phyloP scores from a whole-genome alignment of 2,888 invertebrate genomes.

The Himalopsyche tibetana region DNA sequence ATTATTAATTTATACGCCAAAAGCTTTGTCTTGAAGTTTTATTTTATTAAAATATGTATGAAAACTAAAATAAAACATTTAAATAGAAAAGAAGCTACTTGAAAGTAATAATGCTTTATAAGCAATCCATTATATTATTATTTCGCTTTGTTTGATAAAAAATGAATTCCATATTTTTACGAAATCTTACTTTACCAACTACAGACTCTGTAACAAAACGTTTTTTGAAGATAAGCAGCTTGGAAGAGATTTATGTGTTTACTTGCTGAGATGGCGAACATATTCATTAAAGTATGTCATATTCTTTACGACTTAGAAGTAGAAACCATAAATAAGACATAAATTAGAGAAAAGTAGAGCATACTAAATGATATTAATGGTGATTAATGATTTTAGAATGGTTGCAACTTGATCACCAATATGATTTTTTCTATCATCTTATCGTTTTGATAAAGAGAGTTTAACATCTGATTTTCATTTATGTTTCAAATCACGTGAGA shows the following conservation, averaged over 20 bases:
- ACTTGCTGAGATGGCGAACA: constrained; percentile 42
- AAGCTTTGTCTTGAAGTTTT: no score
- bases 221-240: constrained; percentile 51
- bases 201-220: constrained; percentile 47
- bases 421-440: no score
- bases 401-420: no score
- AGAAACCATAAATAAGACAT: neutral
- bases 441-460: no score
- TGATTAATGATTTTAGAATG: no score
- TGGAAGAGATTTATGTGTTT: constrained; percentile 57
- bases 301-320: neutral
- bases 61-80: no score
- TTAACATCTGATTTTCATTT: no score
- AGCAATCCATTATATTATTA: constrained; percentile 6
- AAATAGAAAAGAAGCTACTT: no score
- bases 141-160: constrained; percentile 37
- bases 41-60: no score
- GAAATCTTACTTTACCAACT: constrained; percentile 27
- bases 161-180: constrained; percentile 52
- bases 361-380: no score
- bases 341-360: neutral
- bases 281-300: constrained; percentile 20
- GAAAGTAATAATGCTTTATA: neutral
- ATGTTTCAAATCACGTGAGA: no score
- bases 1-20: no score